These are phyloP conservation scores for Pimpla rufipes DNA, from an alignment of 2,888 invertebrate genomes.

Conservation along the genomic window DNA sequence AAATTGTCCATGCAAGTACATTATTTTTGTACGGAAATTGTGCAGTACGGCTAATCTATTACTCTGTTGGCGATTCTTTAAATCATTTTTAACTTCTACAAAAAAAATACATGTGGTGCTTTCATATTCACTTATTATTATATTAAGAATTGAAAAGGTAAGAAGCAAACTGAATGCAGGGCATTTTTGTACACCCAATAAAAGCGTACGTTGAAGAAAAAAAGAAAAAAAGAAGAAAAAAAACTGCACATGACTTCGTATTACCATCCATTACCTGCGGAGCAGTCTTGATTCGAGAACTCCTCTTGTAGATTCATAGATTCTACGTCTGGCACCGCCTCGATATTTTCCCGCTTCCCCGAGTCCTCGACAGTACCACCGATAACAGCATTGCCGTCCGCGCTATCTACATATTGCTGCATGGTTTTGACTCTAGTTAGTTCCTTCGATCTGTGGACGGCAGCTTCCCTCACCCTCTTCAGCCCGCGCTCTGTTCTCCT, in stretches of 20 bases:
- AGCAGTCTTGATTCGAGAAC: neutral
- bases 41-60: too few species aligned
- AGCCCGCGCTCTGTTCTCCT: slow-evolving; percentile 14
- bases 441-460: slow-evolving; percentile 4
- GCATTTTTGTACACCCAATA: neutral
- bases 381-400: neutral
- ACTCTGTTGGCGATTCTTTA: too few species aligned
- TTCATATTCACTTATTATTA: too few species aligned
- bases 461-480: slow-evolving; percentile 10
- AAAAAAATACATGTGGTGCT: too few species aligned
- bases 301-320: slow-evolving; percentile 12
- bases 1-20: too few species aligned
- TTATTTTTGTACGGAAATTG: too few species aligned
- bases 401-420: neutral
- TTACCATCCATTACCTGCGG: slow-evolving; percentile 16
- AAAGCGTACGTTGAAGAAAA: neutral
- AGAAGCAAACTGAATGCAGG: neutral
- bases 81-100: too few species aligned
- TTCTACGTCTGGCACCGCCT: neutral
- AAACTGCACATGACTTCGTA: neutral
- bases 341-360: neutral
- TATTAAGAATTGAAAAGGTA: too few species aligned
- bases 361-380: neutral
- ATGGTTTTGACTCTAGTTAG: neutral
- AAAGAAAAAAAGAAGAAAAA: neutral